Evolutionary conservation across 2,113 vertebrate species (phyloP), one percentile per base, ranked within the genome.

Genomic region (Semnopithecus entellus): DNA sequence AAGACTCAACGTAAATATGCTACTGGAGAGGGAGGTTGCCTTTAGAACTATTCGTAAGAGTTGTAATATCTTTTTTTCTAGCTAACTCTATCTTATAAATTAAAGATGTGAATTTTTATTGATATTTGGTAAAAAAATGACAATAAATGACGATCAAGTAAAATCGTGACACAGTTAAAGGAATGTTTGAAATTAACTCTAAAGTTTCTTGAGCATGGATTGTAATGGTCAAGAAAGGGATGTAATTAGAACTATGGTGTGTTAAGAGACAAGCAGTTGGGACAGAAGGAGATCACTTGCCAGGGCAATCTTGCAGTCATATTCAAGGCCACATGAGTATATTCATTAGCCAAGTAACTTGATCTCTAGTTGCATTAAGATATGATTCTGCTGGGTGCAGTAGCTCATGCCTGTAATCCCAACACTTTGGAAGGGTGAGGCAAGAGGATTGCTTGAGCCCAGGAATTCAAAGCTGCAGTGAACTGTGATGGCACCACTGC

Each of bases 141-240:
- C 12, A 95, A 30, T 75, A 88, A 93, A 59, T 92, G 38, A 48
- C 83, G 18, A 88, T 5, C 6, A 86, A 87, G 17, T 92, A 55
- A 94, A 80, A 82, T 73, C 27, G 27, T 93, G 57, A 59, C 12
- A 88, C 25, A 82, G 75, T 13, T 92, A 75, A 84, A 81, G 70
- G 22, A 50, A 81, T 95, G 14, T 96, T 92, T 78, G 75, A 89
- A 75, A n/a, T 79, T 80, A 81, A 82, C 16, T 86, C 38, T 79
- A 45, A 89, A 7, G 35, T 88, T 85, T 97, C 45, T 95, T 78
- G 59, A 94, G 38, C 50, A 48, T 88, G 16, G 35, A 52, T 73
- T 84, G 45, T 91, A 22, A 48, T 88, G 48, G 38, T 92, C 35
- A 85, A 18, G 52, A 90, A 91, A 89, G 66, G n/a, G 35, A 8